Conservation (phyloP, 1,140 invertebrate genomes). For the Charaxes varanes region DNA sequence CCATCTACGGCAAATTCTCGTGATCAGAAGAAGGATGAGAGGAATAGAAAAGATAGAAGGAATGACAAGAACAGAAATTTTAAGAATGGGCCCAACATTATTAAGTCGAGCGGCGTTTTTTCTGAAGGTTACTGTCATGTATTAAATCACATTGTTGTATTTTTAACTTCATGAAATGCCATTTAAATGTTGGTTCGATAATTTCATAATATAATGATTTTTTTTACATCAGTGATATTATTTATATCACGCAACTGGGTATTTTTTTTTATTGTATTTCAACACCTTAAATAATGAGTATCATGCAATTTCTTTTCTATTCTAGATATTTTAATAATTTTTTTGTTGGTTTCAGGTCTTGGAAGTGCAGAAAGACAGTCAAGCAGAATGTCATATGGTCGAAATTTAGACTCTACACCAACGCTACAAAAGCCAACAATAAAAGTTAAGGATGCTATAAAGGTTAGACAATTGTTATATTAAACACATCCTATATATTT, state of each 20-base stretch:
- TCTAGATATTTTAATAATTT: too few relatives aligned
- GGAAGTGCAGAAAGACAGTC: conserved; percentile 45
- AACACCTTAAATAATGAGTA: too few relatives aligned
- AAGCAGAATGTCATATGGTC: conserved; percentile 35
- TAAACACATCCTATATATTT: background rate
- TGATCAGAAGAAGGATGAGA: conserved; percentile 44
- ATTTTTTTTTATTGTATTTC: too few relatives aligned
- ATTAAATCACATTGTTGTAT: too few relatives aligned
- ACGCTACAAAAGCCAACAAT: conserved; percentile 54
- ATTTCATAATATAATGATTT: too few relatives aligned
- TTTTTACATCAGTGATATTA: background rate
- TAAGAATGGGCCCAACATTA: conserved; percentile 53
- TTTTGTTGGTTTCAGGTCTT: conserved; percentile 38
- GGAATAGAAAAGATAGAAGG: conserved; percentile 35
- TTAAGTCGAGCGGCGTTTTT: conserved; percentile 65
- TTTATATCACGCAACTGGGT: background rate
- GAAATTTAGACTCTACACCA: conserved; percentile 28
- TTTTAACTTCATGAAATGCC: too few relatives aligned
- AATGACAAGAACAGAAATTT: conserved; percentile 41
- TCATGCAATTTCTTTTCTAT: too few relatives aligned
- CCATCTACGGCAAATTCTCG: conserved; percentile 22
- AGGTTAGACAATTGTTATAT: conserved; percentile 29
- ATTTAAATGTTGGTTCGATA: too few relatives aligned
- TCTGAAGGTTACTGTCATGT: conserved; percentile 49
- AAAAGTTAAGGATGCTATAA: conserved; percentile 56